These are phyloP conservation scores for Coptodon bakossiorum DNA, from an alignment of 2,113 vertebrate genomes.

Conservation along the genomic window DNA sequence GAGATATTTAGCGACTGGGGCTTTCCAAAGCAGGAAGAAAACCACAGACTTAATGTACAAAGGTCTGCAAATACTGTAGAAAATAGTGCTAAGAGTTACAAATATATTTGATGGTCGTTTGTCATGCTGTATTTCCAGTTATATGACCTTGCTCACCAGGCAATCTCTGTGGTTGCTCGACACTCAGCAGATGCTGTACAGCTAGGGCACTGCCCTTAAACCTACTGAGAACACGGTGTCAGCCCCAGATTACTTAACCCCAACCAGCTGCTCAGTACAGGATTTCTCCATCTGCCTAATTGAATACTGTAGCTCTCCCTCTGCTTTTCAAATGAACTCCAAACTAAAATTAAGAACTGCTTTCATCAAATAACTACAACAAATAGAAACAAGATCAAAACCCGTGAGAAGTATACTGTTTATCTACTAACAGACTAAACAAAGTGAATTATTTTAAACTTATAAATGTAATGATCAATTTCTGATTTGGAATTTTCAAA, in stretches of 20 bases:
- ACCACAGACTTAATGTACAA: neutral
- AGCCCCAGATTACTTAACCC: slow-evolving; percentile 6
- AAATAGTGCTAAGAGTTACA: neutral
- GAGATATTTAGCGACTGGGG: neutral
- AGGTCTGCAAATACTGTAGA: neutral
- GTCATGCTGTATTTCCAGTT: neutral
- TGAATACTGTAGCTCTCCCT: neutral
- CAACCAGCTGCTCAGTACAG: neutral
- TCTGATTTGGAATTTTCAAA: neutral
- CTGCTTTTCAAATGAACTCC: neutral
- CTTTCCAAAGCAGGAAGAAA: neutral
- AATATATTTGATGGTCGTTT: neutral
- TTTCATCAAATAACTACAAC: neutral
- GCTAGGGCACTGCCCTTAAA: neutral
- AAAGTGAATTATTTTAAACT: neutral
- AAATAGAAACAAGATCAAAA: neutral
- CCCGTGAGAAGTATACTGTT: neutral
- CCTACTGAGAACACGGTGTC: neutral
- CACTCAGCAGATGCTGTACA: neutral
- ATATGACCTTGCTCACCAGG: neutral
- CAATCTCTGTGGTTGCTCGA: neutral
- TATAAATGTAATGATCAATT: neutral
- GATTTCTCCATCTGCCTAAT: neutral
- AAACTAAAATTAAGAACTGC: neutral
- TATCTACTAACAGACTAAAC: neutral